Evolutionary conservation across 2,888 invertebrate species (phyloP).

Genomic region (Tanypteryx hageni): DNA sequence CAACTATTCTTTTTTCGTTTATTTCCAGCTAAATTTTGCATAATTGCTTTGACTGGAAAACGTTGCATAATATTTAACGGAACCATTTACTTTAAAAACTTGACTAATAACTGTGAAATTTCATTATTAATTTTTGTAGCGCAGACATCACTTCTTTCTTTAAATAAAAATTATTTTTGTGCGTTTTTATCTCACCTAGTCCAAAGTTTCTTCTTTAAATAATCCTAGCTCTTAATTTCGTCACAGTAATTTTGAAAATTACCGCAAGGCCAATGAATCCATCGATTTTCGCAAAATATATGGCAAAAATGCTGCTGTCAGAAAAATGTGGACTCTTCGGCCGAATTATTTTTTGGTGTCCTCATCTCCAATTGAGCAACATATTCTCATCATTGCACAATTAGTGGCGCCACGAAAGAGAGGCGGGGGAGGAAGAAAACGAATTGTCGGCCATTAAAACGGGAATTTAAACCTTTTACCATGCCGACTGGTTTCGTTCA

Average conservation of each 20-base stretch:
- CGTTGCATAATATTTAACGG: no score
- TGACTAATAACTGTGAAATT: no score
- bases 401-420: neutral
- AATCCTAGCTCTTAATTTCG: no score
- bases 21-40: no score
- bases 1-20: no score
- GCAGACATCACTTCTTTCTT: no score
- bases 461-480: slow-evolving; percentile 13
- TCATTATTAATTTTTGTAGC: no score
- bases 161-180: no score
- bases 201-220: no score
- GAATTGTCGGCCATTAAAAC: slow-evolving; percentile 24
- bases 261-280: neutral
- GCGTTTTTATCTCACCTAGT: no score
- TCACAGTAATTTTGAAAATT: neutral
- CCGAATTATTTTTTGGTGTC: neutral
- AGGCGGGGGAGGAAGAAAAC: neutral
- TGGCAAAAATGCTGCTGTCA: neutral
- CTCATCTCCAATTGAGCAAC: neutral
- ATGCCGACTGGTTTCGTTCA: slow-evolving; percentile 18
- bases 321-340: neutral
- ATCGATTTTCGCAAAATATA: neutral
- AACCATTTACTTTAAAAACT: no score
- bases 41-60: no score
- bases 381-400: neutral